These are phyloP conservation scores for Zelleria hepariella DNA, from an alignment of 2,888 invertebrate species.

Conservation along the genomic window DNA sequence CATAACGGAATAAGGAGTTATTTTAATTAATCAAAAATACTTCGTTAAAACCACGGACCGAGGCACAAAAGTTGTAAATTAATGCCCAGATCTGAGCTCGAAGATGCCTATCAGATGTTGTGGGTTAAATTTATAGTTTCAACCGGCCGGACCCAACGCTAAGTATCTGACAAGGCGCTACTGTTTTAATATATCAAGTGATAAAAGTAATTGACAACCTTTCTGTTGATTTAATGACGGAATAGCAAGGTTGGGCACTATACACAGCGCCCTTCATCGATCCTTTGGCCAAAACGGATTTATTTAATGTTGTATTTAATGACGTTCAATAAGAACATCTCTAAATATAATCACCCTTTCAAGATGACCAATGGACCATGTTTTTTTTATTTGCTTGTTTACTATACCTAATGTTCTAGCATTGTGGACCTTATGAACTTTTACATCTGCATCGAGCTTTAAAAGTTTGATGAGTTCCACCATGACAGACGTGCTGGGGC, in stretches of 20 bases:
- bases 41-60: slow-evolving; percentile 49
- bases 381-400: no score
- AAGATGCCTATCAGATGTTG: slow-evolving; percentile 42
- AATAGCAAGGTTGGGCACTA: slow-evolving; percentile 15
- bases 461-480: no score
- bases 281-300: not conserved
- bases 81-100: slow-evolving; percentile 32
- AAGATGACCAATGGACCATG: no score
- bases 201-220: slow-evolving; percentile 64
- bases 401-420: no score
- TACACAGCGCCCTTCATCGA: not conserved
- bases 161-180: slow-evolving; percentile 27
- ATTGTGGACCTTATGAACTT: no score
- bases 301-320: no score
- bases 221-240: slow-evolving; percentile 36
- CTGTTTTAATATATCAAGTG: slow-evolving; percentile 59
- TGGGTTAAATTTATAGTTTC: slow-evolving; percentile 42
- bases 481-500: no score
- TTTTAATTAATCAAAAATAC: slow-evolving; percentile 62
- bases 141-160: slow-evolving; percentile 25
- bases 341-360: no score
- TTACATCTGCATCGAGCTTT: no score
- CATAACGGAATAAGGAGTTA: slow-evolving; percentile 36
- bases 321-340: no score
- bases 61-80: slow-evolving; percentile 48